Evolutionary conservation across 2,113 vertebrate genomes (phyloP).

Genomic region (Lepisosteus oculatus): DNA sequence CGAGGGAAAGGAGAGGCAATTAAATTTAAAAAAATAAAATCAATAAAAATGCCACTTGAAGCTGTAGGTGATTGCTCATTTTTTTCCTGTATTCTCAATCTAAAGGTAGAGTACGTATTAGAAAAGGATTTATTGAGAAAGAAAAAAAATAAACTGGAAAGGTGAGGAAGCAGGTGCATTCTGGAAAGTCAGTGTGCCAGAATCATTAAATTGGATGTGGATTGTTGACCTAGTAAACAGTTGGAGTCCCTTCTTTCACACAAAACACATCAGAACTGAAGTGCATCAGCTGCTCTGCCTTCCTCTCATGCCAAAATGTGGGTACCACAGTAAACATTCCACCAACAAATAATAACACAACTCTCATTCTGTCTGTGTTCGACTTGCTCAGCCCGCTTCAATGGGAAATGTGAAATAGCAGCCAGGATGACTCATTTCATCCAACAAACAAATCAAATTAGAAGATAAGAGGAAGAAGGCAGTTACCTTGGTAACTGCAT

Average conservation of each 20-base stretch:
- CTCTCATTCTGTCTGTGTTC: background rate
- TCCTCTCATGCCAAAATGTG: background rate
- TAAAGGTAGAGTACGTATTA: background rate
- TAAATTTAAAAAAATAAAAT: too few species aligned
- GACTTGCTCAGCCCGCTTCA: slow-evolving; percentile 9
- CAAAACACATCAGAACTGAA: background rate
- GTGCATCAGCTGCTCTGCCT: background rate
- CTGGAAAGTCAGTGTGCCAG: background rate
- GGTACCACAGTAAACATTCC: background rate
- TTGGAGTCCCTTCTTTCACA: background rate
- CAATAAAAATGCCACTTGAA: too few species aligned
- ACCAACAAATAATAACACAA: background rate
- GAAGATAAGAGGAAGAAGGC: slow-evolving; percentile 67
- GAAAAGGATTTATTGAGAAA: too few species aligned
- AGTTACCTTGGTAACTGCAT: slow-evolving; percentile 79
- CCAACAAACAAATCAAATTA: slow-evolving; percentile 60
- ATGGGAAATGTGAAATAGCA: slow-evolving; percentile 51
- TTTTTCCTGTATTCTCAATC: background rate
- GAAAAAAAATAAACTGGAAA: background rate
- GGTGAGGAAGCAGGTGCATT: background rate
- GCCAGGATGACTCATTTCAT: slow-evolving; percentile 66
- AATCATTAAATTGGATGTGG: background rate
- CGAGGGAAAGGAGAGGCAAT: too few species aligned
- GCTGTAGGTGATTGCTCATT: too few species aligned
- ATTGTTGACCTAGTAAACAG: background rate